Percentiles rank a stretch among this genome's conserved stretches.
phyloP scores from a whole-genome alignment of 2,113 vertebrate species.

The Neofelis nebulosa region DNA sequence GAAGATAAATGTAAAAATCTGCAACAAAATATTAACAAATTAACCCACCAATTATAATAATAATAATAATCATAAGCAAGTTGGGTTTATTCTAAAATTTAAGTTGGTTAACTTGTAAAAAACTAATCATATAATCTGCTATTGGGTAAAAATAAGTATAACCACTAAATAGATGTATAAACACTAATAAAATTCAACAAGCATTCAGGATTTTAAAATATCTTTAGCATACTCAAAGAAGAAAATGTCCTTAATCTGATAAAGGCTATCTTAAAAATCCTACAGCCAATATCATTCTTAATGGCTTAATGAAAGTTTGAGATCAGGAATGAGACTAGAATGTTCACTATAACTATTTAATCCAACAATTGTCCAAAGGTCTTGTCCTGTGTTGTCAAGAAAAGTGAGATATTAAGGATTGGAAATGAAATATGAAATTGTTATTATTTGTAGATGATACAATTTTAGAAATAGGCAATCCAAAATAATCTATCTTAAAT shows the following conservation, averaged over 20 bases:
- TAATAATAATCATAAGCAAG: background rate
- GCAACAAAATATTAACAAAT: background rate
- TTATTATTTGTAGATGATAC: background rate
- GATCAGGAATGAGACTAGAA: background rate
- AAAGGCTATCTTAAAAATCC: background rate
- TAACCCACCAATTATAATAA: background rate
- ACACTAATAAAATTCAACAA: background rate
- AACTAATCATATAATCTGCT: background rate
- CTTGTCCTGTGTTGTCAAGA: background rate
- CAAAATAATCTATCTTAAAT: background rate
- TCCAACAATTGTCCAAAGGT: background rate
- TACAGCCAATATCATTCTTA: background rate
- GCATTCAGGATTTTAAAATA: background rate
- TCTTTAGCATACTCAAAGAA: background rate
- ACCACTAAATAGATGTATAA: background rate
- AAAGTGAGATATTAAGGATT: background rate
- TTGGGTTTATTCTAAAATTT: background rate
- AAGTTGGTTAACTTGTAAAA: background rate
- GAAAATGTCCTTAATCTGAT: background rate
- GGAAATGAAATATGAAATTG: background rate
- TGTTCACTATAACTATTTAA: background rate
- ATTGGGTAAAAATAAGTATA: background rate
- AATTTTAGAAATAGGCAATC: background rate
- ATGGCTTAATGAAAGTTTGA: background rate
- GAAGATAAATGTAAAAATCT: background rate